Evolutionary conservation across 2,113 vertebrate species (phyloP).

Genomic region (Hoplias malabaricus): DNA sequence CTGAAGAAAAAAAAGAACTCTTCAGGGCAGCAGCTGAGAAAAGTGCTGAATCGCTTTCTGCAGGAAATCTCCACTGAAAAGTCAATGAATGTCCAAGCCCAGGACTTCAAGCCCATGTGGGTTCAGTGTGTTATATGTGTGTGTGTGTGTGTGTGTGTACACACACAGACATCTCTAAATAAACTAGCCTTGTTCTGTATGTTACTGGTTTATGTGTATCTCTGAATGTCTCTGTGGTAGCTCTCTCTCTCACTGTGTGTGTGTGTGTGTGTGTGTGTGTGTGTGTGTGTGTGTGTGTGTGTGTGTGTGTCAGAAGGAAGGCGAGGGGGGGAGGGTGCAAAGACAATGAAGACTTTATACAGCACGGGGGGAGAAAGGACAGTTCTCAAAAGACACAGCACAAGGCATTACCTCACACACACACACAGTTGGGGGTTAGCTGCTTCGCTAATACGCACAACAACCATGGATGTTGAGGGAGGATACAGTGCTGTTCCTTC

Average conservation of each 20-base stretch:
- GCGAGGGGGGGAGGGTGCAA: not conserved
- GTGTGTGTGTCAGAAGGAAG: not conserved
- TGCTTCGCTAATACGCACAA: too few species aligned
- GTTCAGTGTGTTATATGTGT: too few species aligned
- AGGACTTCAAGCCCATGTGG: not conserved
- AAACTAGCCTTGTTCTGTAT: not conserved
- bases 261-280: not conserved
- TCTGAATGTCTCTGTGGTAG: not conserved
- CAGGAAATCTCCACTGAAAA: not conserved
- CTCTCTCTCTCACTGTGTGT: not conserved
- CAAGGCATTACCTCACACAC: not conserved
- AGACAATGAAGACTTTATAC: slow-evolving; percentile 32
- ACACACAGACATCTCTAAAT: not conserved
- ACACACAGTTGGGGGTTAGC: too few species aligned
- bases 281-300: not conserved
- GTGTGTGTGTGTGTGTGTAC: too few species aligned
- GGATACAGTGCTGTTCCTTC: too few species aligned
- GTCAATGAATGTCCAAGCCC: not conserved
- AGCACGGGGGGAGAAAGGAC: not conserved
- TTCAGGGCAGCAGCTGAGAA: not conserved
- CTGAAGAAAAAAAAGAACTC: not conserved
- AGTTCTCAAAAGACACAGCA: not conserved
- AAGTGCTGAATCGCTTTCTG: not conserved
- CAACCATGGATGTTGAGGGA: too few species aligned
- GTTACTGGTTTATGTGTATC: not conserved